A percentile compares a stretch with the other conserved stretches of the same genome.
Conservation (phyloP, 2,113 vertebrate genomes). For the Aix galericulata region DNA sequence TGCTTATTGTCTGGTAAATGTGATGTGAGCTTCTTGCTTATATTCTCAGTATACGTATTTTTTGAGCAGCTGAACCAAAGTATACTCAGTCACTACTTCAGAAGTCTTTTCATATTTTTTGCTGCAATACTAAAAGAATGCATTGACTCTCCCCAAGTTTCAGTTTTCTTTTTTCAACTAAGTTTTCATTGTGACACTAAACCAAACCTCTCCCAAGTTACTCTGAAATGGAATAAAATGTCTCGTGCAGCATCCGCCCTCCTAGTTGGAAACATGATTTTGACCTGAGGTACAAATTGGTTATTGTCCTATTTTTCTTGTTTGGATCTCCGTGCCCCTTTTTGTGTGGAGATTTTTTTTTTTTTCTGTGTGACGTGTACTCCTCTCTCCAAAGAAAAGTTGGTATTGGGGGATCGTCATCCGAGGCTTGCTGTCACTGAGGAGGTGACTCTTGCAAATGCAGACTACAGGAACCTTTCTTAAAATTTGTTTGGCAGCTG, state of each 20-base stretch:
- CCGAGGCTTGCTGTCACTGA: neutral
- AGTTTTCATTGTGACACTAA: neutral
- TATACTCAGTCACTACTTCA: neutral
- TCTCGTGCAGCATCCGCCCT: neutral
- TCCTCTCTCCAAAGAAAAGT: too few species aligned
- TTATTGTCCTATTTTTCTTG: neutral
- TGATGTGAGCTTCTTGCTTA: neutral
- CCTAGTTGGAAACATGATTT: neutral
- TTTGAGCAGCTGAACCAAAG: neutral
- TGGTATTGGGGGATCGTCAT: neutral
- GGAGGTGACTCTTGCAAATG: rapidly evolving
- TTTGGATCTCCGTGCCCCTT: neutral
- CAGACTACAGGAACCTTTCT: neutral
- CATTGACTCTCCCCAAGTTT: neutral
- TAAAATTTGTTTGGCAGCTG: neutral
- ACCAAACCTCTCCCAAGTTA: neutral
- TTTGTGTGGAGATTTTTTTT: neutral
- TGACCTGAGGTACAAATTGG: neutral
- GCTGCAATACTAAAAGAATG: neutral
- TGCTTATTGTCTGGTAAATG: neutral
- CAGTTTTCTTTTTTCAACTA: neutral
- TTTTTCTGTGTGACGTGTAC: neutral
- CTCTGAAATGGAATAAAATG: rapidly evolving
- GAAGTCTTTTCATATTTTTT: neutral
- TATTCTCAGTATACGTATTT: neutral